Evolutionary conservation across 2,888 invertebrate species (phyloP).

Genomic region (Meloe dianella): DNA sequence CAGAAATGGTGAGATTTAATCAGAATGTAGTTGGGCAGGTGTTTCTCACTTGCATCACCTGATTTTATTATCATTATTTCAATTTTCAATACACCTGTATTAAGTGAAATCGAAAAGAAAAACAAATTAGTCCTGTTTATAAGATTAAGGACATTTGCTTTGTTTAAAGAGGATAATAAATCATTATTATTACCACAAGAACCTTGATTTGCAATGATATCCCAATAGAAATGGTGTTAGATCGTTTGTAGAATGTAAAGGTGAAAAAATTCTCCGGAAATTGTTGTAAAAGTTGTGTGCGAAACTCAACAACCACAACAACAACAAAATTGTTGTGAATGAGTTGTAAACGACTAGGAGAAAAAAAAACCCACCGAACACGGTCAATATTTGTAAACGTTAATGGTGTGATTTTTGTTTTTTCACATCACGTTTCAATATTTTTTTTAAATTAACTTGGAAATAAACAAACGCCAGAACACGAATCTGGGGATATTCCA

Average conservation of each 20-base stretch:
- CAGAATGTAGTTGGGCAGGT: not conserved
- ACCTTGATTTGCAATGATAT: conserved; percentile 1
- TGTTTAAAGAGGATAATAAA: not conserved
- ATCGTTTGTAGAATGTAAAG: not conserved
- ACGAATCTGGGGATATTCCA: too few species aligned
- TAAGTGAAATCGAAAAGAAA: not conserved
- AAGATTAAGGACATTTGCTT: conserved; percentile 2
- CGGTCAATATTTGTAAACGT: too few species aligned
- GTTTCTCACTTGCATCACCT: not conserved
- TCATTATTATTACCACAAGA: not conserved
- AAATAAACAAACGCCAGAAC: too few species aligned
- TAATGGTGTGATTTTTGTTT: too few species aligned
- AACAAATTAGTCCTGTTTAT: conserved; percentile 8
- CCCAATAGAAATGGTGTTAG: not conserved
- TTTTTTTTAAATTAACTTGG: too few species aligned
- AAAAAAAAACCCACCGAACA: too few species aligned
- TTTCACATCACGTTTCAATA: too few species aligned
- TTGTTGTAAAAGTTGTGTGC: not conserved
- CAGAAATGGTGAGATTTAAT: too few species aligned
- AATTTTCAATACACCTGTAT: not conserved
- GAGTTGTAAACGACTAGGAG: too few species aligned
- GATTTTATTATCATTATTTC: not conserved
- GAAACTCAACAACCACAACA: not conserved
- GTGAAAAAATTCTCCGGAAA: not conserved
- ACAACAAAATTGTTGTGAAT: not conserved